Conservation (phyloP, 2,888 invertebrate species). For the Venusia cambrica region DNA sequence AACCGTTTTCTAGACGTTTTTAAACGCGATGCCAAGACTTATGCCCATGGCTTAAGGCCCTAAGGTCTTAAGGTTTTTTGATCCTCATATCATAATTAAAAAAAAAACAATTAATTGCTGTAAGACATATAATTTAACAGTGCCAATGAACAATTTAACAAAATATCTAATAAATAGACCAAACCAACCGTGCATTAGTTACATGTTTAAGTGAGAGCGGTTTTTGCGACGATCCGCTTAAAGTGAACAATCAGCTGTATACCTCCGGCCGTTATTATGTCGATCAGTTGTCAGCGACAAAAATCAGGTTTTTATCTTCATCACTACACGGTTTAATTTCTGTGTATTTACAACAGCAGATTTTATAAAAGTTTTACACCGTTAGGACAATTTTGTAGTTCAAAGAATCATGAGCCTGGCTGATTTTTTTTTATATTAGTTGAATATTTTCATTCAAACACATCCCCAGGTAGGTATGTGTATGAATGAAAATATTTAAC, state of each 20-base stretch:
- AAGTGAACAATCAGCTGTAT: conserved; percentile 2
- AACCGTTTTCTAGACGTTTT: conserved; percentile 8
- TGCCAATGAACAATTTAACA: too few relatives aligned
- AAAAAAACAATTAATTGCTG: too few relatives aligned
- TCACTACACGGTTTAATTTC: conserved; percentile 34
- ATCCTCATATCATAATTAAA: too few relatives aligned
- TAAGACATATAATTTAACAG: too few relatives aligned
- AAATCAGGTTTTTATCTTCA: conserved; percentile 55
- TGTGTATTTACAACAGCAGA: conserved; percentile 29
- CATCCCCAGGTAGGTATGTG: too few relatives aligned
- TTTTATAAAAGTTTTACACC: conserved; percentile 26
- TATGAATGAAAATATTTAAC: conserved; percentile 22
- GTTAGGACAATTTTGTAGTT: conserved; percentile 21
- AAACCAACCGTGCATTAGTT: too few relatives aligned
- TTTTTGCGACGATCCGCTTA: conserved; percentile 8
- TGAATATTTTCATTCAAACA: conserved; percentile 22
- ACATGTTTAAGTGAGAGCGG: conserved; percentile 6
- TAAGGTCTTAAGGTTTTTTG: too few relatives aligned
- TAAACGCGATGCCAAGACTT: too few relatives aligned
- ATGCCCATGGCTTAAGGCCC: too few relatives aligned
- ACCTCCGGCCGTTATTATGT: conserved; percentile 50
- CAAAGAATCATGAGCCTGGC: conserved; percentile 16
- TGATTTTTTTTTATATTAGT: conserved; percentile 6
- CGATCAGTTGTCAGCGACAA: conserved; percentile 59
- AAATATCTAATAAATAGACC: too few relatives aligned